A percentile compares a stretch with the other conserved stretches of the same genome.
phyloP scores from a whole-genome alignment of 2,797 vertebrate species.

The Adrianichthys oophorus region DNA sequence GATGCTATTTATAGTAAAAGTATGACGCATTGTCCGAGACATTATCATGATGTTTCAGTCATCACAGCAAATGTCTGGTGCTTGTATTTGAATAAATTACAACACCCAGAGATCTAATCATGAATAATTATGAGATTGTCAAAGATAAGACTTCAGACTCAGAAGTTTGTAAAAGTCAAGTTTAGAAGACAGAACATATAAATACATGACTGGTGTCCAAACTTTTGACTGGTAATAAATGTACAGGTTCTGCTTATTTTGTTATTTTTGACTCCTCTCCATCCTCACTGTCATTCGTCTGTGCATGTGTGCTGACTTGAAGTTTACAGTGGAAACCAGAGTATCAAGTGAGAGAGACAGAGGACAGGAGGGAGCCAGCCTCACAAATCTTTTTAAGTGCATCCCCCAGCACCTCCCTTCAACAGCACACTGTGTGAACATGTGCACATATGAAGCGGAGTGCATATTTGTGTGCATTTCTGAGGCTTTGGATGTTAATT shows the following conservation, averaged over 20 bases:
- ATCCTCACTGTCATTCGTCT: conserved; percentile 37
- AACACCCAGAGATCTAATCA: too few species aligned
- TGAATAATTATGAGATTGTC: too few species aligned
- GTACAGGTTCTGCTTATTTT: conserved; percentile 5
- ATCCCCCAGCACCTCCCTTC: conserved; percentile 54
- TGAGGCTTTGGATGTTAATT: conserved; percentile 1
- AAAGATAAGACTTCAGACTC: too few species aligned
- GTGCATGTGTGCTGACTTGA: conserved; percentile 64
- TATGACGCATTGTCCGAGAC: too few species aligned
- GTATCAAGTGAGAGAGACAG: conserved; percentile 63
- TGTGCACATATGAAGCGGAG: conserved; percentile 4
- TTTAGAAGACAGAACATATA: too few species aligned
- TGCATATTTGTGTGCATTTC: neutral
- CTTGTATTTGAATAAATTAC: too few species aligned
- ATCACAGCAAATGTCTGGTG: too few species aligned
- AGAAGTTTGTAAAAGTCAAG: too few species aligned
- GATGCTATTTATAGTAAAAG: too few species aligned
- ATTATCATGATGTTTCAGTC: too few species aligned
- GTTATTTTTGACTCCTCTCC: conserved; percentile 19
- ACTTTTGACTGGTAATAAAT: too few species aligned
- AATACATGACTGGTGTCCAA: too few species aligned
- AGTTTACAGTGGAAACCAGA: conserved; percentile 73
- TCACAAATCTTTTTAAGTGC: conserved; percentile 63
- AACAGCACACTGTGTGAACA: conserved; percentile 23
- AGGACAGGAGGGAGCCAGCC: conserved; percentile 67